phyloP scores from a whole-genome alignment of 2,888 invertebrate species.

The Mesorhabditis sp. region DNA sequence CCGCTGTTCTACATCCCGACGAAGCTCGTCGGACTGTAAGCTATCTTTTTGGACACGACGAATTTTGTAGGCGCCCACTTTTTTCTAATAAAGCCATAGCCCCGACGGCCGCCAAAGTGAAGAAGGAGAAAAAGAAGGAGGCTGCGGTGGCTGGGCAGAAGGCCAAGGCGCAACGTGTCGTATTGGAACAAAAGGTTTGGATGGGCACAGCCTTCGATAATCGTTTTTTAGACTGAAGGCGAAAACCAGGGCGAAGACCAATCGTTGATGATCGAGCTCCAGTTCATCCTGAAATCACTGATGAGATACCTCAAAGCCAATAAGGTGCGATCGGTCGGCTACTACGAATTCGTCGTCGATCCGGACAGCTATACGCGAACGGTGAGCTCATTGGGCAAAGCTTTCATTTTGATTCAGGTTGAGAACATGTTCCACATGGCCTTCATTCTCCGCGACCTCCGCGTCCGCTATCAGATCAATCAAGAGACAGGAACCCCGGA shows the following conservation, averaged over 20 bases:
- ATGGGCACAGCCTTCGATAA: background rate
- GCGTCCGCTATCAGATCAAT: background rate
- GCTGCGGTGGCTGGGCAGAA: background rate
- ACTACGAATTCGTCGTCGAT: conserved; percentile 4
- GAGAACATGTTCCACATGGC: conserved; percentile 1
- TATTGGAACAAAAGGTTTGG: background rate
- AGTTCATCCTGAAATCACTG: background rate
- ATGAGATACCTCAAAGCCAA: background rate
- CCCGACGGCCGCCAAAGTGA: background rate
- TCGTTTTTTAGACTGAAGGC: background rate
- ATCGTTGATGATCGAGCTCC: background rate
- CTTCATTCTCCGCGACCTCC: background rate
- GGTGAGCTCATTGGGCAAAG: background rate
- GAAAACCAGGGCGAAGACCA: conserved; percentile 2
- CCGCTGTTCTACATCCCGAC: background rate
- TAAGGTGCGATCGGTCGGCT: background rate
- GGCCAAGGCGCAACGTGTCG: too few species aligned
- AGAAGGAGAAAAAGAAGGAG: conserved; percentile 6
- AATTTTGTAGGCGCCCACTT: background rate
- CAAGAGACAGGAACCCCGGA: background rate
- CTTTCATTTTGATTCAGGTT: background rate
- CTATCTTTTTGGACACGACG: background rate
- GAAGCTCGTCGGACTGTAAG: background rate
- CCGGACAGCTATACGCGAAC: background rate
- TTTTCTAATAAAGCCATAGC: background rate